A percentile compares a stretch with the other conserved stretches of the same genome.
phyloP scores from a whole-genome alignment of 2,888 invertebrate species.

The Eupeodes luniger region DNA sequence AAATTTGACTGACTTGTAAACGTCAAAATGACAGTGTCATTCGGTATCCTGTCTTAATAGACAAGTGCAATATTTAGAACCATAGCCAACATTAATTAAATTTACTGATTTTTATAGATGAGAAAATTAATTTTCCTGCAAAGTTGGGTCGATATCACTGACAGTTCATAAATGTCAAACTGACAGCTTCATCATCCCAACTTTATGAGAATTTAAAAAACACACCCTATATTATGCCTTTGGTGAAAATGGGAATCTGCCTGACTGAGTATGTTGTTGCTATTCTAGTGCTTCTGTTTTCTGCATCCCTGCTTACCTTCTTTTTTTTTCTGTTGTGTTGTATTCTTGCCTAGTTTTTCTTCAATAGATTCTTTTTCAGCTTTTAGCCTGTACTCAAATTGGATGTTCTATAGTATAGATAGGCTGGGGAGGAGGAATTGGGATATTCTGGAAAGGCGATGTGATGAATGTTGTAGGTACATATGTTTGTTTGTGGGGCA shows the following conservation, averaged over 20 bases:
- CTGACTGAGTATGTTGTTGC: conserved; percentile 8
- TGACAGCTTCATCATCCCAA: too few relatives aligned
- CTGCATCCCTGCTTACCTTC: conserved; percentile 68
- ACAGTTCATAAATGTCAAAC: too few relatives aligned
- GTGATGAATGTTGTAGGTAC: conserved; percentile 50
- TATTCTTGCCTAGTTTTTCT: conserved; percentile 5
- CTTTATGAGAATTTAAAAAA: neutral
- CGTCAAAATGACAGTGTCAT: too few relatives aligned
- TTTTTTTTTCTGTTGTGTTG: neutral
- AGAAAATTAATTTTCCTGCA: too few relatives aligned
- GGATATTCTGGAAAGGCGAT: conserved; percentile 28
- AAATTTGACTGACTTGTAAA: too few relatives aligned
- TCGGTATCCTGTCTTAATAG: too few relatives aligned
- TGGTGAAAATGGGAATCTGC: neutral
- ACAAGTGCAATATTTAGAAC: too few relatives aligned
- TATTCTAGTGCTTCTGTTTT: conserved; percentile 53
- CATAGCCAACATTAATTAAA: too few relatives aligned
- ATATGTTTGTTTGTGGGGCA: conserved; percentile 71
- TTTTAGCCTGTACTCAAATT: conserved; percentile 49
- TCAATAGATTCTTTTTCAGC: conserved; percentile 25
- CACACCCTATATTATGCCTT: conserved; percentile 24
- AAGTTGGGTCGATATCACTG: too few relatives aligned
- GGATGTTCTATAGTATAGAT: conserved; percentile 19
- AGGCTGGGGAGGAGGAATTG: conserved; percentile 2
- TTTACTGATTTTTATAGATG: too few relatives aligned